Conservation (phyloP, 2,113 vertebrate genomes). For the Gallinago paraguaiae region DNA sequence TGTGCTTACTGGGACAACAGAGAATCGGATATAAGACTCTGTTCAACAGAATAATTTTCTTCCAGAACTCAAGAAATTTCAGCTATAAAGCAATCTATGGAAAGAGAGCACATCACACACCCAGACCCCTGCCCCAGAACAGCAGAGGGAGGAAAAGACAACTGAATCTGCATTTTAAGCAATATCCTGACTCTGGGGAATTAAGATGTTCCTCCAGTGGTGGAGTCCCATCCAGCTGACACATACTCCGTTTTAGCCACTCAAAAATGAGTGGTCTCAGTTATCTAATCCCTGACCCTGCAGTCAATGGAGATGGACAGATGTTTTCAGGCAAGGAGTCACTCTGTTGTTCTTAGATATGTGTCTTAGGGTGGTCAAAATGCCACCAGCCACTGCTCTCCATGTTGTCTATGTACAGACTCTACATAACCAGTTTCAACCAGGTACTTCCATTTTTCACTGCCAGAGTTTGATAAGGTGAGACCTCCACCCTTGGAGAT, state of each 20-base stretch:
- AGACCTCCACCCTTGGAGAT: neutral
- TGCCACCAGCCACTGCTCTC: neutral
- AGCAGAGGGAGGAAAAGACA: neutral
- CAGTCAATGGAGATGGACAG: neutral
- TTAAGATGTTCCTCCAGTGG: neutral
- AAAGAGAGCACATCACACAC: neutral
- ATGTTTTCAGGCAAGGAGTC: neutral
- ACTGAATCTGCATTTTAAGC: neutral
- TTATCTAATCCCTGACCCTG: neutral
- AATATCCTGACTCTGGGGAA: neutral
- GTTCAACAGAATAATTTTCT: neutral
- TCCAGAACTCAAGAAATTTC: neutral
- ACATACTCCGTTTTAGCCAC: neutral
- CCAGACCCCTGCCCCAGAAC: neutral
- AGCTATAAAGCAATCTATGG: neutral
- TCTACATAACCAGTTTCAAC: neutral
- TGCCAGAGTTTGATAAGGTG: neutral
- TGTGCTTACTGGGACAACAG: neutral
- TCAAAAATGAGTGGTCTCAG: neutral
- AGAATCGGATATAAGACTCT: neutral
- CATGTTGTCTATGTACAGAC: neutral
- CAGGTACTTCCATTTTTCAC: neutral
- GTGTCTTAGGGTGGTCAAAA: neutral
- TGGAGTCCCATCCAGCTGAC: neutral
- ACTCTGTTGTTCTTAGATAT: neutral